These are phyloP conservation scores for Drosophila repletoides DNA, from an alignment of 1,140 invertebrate genomes.

Conservation along the genomic window DNA sequence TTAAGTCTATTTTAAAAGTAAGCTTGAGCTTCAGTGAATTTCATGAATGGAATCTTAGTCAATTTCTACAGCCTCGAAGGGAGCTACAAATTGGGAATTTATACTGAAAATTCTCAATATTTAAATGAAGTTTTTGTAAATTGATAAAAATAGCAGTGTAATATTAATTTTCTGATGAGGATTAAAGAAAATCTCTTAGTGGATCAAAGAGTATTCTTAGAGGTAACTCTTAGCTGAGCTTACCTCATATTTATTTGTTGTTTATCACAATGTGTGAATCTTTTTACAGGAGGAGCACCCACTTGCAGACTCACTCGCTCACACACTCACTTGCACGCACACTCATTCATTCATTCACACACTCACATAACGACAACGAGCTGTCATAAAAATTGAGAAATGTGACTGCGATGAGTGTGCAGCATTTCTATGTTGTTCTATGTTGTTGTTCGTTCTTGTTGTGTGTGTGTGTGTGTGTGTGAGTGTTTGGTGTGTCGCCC, in stretches of 20 bases:
- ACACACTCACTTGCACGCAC: neutral
- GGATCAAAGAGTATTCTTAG: neutral
- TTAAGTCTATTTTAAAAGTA: neutral
- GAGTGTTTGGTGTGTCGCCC: too few relatives aligned
- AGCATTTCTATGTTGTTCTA: constrained; percentile 48
- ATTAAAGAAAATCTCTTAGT: too few relatives aligned
- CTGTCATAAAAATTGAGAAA: constrained; percentile 75
- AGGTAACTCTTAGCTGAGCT: neutral
- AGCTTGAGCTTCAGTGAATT: neutral
- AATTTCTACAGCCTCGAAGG: too few relatives aligned
- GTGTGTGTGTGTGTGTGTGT: too few relatives aligned
- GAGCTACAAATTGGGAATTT: too few relatives aligned
- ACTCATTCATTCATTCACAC: neutral
- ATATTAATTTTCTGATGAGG: too few relatives aligned
- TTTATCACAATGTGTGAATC: constrained; percentile 9
- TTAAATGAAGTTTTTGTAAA: too few relatives aligned
- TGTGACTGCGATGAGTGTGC: constrained; percentile 55
- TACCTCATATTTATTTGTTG: neutral
- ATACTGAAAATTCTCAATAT: too few relatives aligned
- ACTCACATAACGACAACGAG: constrained; percentile 8
- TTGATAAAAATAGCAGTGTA: too few relatives aligned
- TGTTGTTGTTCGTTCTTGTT: constrained; percentile 16
- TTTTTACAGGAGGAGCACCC: constrained; percentile 19
- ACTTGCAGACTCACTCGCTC: neutral
- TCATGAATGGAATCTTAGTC: too few relatives aligned